Base-by-base conservation (phyloP, 2,797 vertebrate genomes). In the Melanotaenia boesemani region DNA sequence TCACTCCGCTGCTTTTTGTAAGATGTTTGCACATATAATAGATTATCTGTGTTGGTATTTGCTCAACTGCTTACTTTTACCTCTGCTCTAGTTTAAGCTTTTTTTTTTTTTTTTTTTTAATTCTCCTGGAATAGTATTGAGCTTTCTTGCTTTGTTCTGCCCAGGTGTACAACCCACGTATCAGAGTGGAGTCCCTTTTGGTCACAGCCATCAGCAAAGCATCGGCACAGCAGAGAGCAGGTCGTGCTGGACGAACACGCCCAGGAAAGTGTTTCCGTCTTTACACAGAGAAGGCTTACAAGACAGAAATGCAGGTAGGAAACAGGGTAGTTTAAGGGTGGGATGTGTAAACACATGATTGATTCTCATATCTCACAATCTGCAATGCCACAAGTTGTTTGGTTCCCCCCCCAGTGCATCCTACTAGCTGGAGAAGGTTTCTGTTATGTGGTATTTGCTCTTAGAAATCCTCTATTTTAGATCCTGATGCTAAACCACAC, bases 191-290 rank as follows among this genome's bases (percentile, higher is more conserved):
- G 86, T 99, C 98, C n/a, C 95, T 99, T 36, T 80, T 99, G 87
- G 97, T 99, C 62, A 99, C 98, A 0, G 98, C 98, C 0, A 98
- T 99, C 87, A 99, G 98, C 83, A 99, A 99, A 92, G 98, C 98
- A 16, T 99, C 98, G 0, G 98, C 98, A 61, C 98, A 99, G 83
- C 98, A 99, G 91, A 95, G 98, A 86, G 98, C 98, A 4, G 98
- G 97, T 30, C 96, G 97, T 56, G 98, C 98, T 2, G 98, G 98
- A 41, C 95, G 98, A 70, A 99, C 98, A 1, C 93, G 97, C 13
- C 97, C 98, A 2, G 97, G 98, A 69, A 99, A 99, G 72, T 98
- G 97, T 87, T 99, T 99, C 92, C 95, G 97, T 66, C 96, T 99
- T 10, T 98, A 99, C 82, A 99, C 98, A 0, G 97, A 98, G 89